A percentile compares a stretch with the other conserved stretches of the same genome.
phyloP scores from a whole-genome alignment of 2,888 invertebrate genomes.

The Chelonus formosanus region DNA sequence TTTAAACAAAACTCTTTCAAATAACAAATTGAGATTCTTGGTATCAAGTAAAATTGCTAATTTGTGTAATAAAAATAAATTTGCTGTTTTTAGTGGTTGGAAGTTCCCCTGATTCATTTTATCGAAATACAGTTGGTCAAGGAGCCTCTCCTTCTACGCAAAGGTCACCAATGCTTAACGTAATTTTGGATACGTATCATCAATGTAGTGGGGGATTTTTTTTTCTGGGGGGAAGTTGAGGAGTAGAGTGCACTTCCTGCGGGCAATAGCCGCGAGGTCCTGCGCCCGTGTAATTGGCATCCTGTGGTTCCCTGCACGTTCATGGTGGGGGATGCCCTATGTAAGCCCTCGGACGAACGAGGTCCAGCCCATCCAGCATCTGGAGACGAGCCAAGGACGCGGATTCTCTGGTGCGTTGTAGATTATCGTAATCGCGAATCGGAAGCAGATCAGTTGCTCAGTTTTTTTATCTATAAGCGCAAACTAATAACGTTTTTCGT shows the following conservation, averaged over 20 bases:
- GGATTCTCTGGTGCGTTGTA: slow-evolving; percentile 28
- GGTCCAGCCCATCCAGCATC: slow-evolving; percentile 65
- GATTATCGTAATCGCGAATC: slow-evolving; percentile 10
- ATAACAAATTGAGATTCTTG: too few relatives aligned
- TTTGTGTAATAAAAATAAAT: slow-evolving; percentile 22
- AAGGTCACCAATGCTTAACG: slow-evolving; percentile 24
- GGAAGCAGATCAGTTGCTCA: slow-evolving; percentile 13
- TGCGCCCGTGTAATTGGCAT: slow-evolving; percentile 59
- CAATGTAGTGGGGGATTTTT: slow-evolving; percentile 26
- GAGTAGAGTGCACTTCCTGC: slow-evolving; percentile 56
- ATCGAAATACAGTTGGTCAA: slow-evolving; percentile 28
- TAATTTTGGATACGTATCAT: slow-evolving; percentile 24
- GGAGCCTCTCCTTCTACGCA: slow-evolving; percentile 10
- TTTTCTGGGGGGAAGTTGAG: slow-evolving; percentile 17
- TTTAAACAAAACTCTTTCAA: too few relatives aligned
- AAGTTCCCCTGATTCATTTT: slow-evolving; percentile 27
- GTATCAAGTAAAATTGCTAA: not conserved
- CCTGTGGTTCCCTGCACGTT: slow-evolving; percentile 52
- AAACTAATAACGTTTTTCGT: not conserved
- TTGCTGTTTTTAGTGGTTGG: slow-evolving; percentile 19
- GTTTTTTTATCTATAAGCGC: slow-evolving; percentile 3
- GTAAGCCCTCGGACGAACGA: slow-evolving; percentile 62
- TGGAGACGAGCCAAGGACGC: slow-evolving; percentile 57
- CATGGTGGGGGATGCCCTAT: slow-evolving; percentile 64
- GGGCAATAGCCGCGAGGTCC: slow-evolving; percentile 43